Base-by-base conservation (phyloP, 2,113 vertebrate species). In the Collichthys lucidus region DNA sequence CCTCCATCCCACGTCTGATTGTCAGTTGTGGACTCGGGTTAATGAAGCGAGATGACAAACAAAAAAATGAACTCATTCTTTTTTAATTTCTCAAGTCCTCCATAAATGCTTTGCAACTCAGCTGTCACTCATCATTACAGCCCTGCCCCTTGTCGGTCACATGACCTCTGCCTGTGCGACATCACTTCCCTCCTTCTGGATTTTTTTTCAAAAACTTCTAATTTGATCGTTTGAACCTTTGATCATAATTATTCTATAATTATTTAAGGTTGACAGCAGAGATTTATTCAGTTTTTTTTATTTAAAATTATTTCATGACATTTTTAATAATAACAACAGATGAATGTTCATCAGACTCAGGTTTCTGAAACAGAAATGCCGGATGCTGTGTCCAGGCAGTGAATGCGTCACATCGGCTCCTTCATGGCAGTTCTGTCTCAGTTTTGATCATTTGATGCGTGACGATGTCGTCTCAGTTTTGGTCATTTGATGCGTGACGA, bases 101-200 rank as follows among this genome's bases (percentile, higher is more conserved):
- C 85, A 87, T 86, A 35, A 53, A 29, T 76, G 85, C 83, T 70
- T 22, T 83, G 79, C 91, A 47, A 46, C 60, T 75, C 71, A 61
- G 76, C 74, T 40, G 72, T 52, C 87, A 72, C 35, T 82, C 79
- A 73, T 83, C 62, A 86, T 60, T 20, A 35, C 35, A 44, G 62
- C 35, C 84, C 46, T 15, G 47, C 46, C 35, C 24, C 0, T 16
- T 16, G 0, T n/a, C 52, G 40, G 44, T 86, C 83, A 85, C 85
- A 80, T 88, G 74, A 80, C 69, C 75, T 59, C 11, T 69, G 84
- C 84, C 84, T 86, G 77, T 80, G 74, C 77, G 64, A 86, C 63
- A 42, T 88, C 82, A 85, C 83, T 47, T 80, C 72, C 74, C 35
- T 26, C 40, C 29, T 26, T 59, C 0, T 50, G 67, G 6, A 42